Evolutionary conservation across 2,888 invertebrate species (phyloP), one percentile per base, ranked within the genome.

Genomic region (Drosophila paramelanica): DNA sequence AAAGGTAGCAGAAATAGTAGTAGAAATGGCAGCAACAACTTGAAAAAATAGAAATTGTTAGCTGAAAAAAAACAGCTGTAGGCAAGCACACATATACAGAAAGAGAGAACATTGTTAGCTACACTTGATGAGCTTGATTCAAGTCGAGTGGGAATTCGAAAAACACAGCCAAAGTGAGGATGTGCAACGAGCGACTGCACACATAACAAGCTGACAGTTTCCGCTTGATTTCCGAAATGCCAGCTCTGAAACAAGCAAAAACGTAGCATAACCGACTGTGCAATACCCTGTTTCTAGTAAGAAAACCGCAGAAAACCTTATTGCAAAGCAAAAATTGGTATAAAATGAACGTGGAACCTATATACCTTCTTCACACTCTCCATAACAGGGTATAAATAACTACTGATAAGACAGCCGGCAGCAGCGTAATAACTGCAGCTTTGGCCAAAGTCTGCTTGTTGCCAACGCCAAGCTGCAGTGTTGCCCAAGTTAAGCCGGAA

Each of bases 101-200:
- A 17, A 25, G 6, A 41, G 5, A 27, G 25, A 39, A 43, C 38
- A 31, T n/a, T 59, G 45, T 23, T 38, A 55, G 57, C 66, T 62
- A 39, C 61, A 69, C 62, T 67, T 76, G 85, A 77, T 81, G 69
- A 72, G 79, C 79, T 53, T 47, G 76, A 69, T 73, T 33, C 41
- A 14, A 56, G 56, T 46, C 41, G 56, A 41, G 60, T 65, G 62
- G 74, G 58, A 50, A 52, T 58, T 68, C 57, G 53, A 50, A n/a
- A 57, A 51, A 65, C 66, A 57, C 50, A 50, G 41, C 53, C 33
- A 67, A 42, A 57, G 49, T 47, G 49, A 49, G 65, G 20, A 56
- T 53, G 46, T 61, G 61, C 68, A 67, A 58, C 64, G 59, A 60
- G 39, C 47, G 60, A 65, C 38, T 76, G 67, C 81, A 72, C 67